Conservation (phyloP, 2,113 vertebrate genomes). For the Platysternon megacephalum region DNA sequence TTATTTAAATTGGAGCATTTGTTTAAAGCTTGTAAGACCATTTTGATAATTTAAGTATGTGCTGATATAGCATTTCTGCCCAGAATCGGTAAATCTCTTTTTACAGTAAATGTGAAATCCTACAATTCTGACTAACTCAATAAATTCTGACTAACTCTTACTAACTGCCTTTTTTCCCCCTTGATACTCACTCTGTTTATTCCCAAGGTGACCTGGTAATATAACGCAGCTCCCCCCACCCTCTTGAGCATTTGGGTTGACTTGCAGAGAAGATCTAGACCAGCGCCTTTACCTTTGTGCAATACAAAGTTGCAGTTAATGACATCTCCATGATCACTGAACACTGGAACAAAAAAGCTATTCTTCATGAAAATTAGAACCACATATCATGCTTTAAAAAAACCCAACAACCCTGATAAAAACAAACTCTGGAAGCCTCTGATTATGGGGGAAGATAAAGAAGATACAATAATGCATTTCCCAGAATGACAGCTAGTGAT, state of each 20-base stretch:
- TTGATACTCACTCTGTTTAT: background rate
- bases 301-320: constrained; percentile 12
- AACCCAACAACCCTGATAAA: background rate
- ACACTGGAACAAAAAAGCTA: background rate
- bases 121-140: background rate
- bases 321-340: background rate
- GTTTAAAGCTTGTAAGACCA: accelerated
- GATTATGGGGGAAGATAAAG: constrained; percentile 69
- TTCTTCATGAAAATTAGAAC: constrained; percentile 55
- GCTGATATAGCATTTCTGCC: background rate
- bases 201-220: background rate
- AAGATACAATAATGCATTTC: constrained; percentile 68
- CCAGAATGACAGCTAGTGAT: constrained; percentile 67
- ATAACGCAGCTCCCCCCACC: background rate
- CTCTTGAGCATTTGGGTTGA: background rate
- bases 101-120: background rate
- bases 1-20: background rate
- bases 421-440: constrained; percentile 46
- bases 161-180: background rate
- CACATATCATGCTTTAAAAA: background rate
- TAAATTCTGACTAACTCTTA: too few relatives aligned
- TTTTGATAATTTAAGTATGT: background rate
- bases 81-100: background rate
- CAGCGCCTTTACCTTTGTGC: background rate
- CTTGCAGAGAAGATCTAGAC: background rate